These are phyloP conservation scores for Calidris pygmaea DNA, from an alignment of 2,113 vertebrate genomes.

Conservation along the genomic window DNA sequence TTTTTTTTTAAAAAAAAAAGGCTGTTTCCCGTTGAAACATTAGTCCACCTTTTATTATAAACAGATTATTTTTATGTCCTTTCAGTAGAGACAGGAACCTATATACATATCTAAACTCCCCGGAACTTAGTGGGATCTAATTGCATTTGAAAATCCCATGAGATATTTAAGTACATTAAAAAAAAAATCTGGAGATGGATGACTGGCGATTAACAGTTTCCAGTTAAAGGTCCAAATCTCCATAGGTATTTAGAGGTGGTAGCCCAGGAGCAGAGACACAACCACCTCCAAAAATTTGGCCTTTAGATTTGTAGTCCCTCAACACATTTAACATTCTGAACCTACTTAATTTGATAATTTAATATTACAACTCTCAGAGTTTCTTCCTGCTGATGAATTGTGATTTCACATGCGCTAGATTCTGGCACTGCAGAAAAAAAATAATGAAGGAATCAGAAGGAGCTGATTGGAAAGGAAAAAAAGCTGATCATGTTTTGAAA, in stretches of 20 bases:
- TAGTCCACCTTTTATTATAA: neutral
- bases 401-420: neutral
- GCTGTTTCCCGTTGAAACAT: neutral
- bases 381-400: neutral
- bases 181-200: no score
- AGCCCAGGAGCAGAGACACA: neutral
- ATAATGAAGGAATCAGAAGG: neutral
- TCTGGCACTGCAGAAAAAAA: neutral
- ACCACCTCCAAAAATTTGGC: neutral
- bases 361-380: neutral
- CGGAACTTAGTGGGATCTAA: neutral
- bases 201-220: neutral
- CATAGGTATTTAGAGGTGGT: neutral
- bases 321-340: neutral
- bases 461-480: neutral
- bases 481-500: rapidly evolving
- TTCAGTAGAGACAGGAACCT: neutral
- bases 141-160: neutral
- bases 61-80: neutral
- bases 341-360: neutral
- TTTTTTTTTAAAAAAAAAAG: neutral
- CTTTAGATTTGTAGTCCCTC: neutral
- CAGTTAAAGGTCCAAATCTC: neutral
- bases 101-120: neutral
- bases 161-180: neutral